A percentile compares a stretch with the other conserved stretches of the same genome.
Evolutionary conservation across 2,888 invertebrate species (phyloP).

Genomic region (Adela reaumurella): DNA sequence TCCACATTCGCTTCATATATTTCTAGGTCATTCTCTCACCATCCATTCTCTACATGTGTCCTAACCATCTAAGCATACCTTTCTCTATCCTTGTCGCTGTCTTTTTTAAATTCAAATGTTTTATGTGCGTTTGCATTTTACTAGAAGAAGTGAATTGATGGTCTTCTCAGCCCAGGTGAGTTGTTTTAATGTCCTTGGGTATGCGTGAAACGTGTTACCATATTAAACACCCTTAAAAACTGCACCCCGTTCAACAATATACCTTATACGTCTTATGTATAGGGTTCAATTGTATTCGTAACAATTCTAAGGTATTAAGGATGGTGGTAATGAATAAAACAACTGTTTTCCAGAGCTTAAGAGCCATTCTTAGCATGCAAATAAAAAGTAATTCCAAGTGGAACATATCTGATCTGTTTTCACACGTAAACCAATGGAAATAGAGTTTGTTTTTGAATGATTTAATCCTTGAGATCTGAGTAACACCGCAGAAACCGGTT

Average conservation of each 20-base stretch:
- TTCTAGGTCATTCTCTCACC: no score
- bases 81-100: no score
- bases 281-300: neutral
- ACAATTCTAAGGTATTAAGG: neutral
- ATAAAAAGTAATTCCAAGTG: neutral
- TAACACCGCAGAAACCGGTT: no score
- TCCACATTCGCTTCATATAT: no score
- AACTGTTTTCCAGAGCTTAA: neutral
- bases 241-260: neutral
- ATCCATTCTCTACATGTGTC: no score
- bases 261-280: neutral
- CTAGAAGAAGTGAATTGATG: neutral
- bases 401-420: neutral
- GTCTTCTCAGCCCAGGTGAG: neutral
- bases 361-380: neutral
- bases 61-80: no score
- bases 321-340: neutral
- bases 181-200: no score
- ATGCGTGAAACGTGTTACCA: neutral
- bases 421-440: neutral
- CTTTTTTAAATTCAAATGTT: no score
- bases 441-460: neutral
- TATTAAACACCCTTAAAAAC: neutral
- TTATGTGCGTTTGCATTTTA: no score
- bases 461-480: neutral